Evolutionary conservation across 2,113 vertebrate genomes (phyloP).

Genomic region (Pachyramphus minor): DNA sequence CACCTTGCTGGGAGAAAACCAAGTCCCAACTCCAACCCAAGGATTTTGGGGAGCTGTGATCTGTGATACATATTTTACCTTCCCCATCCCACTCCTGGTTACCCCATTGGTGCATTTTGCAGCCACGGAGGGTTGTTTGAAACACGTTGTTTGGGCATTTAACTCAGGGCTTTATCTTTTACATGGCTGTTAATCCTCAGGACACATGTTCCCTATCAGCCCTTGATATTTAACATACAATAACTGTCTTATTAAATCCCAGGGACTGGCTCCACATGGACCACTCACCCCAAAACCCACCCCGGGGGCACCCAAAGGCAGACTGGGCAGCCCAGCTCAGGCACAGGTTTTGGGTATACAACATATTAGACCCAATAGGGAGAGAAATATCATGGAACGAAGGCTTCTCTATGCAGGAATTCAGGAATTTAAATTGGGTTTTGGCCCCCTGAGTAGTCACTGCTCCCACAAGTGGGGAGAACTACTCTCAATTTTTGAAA

Average conservation of each 20-base stretch:
- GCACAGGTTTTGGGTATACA: background rate
- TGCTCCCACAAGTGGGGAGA: accelerated
- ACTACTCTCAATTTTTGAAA: accelerated
- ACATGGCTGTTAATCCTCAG: background rate
- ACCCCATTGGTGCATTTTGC: background rate
- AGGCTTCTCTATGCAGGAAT: background rate
- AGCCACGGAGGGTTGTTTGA: background rate
- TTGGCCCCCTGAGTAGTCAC: background rate
- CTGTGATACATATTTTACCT: background rate
- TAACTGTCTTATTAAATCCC: slow-evolving; percentile 36
- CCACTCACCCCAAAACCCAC: background rate
- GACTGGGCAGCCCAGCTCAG: accelerated
- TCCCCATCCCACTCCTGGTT: background rate
- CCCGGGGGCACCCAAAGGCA: background rate
- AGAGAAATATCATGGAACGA: background rate
- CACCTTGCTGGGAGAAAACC: background rate
- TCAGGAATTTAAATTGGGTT: background rate
- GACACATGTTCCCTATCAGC: slow-evolving; percentile 54
- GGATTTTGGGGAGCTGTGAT: background rate
- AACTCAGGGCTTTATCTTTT: background rate
- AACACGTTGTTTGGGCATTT: background rate
- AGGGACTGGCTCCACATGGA: background rate
- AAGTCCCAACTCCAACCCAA: accelerated
- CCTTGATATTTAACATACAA: slow-evolving; percentile 28
- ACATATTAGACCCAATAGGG: accelerated